phyloP scores from a whole-genome alignment of 2,797 vertebrate genomes.

The Bradypus variegatus region DNA sequence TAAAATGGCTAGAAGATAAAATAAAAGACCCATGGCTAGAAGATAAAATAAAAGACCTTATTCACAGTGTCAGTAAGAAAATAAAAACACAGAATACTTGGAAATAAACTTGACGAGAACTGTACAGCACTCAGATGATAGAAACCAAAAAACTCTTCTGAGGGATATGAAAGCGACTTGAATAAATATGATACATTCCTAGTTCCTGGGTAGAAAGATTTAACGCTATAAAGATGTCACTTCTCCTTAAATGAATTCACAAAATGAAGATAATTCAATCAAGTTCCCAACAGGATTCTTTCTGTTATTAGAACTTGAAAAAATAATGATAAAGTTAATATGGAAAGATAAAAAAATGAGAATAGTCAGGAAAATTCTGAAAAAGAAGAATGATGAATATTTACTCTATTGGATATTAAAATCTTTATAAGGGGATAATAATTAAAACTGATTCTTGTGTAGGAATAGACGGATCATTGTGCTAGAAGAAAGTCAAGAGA shows the following conservation, averaged over 20 bases:
- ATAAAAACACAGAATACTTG: background rate
- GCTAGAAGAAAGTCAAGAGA: slow-evolving; percentile 15
- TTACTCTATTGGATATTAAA: slow-evolving; percentile 32
- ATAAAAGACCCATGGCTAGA: background rate
- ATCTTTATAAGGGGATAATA: slow-evolving; percentile 31
- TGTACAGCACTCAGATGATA: background rate
- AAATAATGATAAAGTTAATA: slow-evolving; percentile 33
- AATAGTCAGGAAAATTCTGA: slow-evolving; percentile 23
- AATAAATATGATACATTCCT: background rate
- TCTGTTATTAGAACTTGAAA: background rate
- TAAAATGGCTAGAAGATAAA: background rate
- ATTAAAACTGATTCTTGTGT: slow-evolving; percentile 31
- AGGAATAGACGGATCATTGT: background rate
- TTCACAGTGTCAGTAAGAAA: background rate
- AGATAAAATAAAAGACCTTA: background rate
- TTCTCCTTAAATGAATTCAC: background rate
- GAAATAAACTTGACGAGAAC: slow-evolving; percentile 14
- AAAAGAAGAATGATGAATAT: slow-evolving; percentile 34
- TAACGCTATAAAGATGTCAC: background rate
- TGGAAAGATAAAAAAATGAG: slow-evolving; percentile 37
- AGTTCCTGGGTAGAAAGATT: background rate
- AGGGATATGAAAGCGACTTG: background rate
- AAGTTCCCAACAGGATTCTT: background rate
- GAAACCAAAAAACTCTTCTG: slow-evolving; percentile 12
- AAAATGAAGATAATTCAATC: slow-evolving; percentile 23